These are phyloP conservation scores for Phalera bucephala DNA, from an alignment of 2,888 invertebrate species.

Conservation along the genomic window DNA sequence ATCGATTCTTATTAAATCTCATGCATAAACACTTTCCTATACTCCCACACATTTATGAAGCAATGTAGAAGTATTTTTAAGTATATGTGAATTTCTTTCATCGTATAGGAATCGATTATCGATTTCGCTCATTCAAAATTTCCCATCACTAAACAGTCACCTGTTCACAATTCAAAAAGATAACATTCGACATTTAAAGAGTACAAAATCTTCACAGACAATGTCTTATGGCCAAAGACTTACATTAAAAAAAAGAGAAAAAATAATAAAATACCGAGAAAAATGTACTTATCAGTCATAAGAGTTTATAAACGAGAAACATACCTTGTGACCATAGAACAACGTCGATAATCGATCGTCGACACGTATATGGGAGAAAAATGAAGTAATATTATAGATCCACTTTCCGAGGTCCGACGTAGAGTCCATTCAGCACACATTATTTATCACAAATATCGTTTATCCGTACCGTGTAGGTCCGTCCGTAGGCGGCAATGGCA, in stretches of 20 bases:
- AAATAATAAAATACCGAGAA: slow-evolving; percentile 32
- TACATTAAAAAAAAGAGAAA: slow-evolving; percentile 35
- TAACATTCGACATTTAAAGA: slow-evolving; percentile 23
- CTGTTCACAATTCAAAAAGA: not conserved
- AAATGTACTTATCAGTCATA: slow-evolving; percentile 66
- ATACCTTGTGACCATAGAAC: slow-evolving; percentile 63
- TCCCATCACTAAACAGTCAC: too few species aligned
- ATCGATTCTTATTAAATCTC: too few species aligned
- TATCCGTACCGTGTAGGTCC: slow-evolving; percentile 33
- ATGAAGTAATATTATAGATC: slow-evolving; percentile 28
- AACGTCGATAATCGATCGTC: slow-evolving; percentile 26
- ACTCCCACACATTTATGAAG: too few species aligned
- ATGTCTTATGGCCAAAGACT: slow-evolving; percentile 30
- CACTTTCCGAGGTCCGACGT: slow-evolving; percentile 16
- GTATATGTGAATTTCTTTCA: too few species aligned
- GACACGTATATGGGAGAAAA: slow-evolving; percentile 38
- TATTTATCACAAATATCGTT: slow-evolving; percentile 49
- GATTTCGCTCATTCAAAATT: too few species aligned
- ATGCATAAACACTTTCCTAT: too few species aligned
- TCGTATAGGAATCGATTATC: too few species aligned
- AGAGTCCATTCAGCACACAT: slow-evolving; percentile 47
- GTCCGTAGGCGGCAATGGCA: slow-evolving; percentile 59
- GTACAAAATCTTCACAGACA: slow-evolving; percentile 31
- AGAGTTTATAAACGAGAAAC: slow-evolving; percentile 53
- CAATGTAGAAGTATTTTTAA: too few species aligned